Conservation (phyloP, 2,888 invertebrate species). For the Drosophila pullipes region DNA sequence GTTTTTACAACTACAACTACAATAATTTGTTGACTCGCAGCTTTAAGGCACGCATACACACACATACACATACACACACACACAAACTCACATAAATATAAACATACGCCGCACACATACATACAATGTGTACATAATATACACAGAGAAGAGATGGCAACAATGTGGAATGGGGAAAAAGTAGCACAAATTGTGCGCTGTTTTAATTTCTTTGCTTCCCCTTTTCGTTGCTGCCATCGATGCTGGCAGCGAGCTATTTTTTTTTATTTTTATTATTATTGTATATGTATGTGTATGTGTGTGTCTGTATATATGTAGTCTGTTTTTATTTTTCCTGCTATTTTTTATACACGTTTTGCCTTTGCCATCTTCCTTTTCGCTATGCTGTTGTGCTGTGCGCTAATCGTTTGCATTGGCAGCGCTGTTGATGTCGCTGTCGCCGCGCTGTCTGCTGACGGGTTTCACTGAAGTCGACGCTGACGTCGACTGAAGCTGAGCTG, state of each 20-base stretch:
- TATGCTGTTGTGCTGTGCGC: slow-evolving; percentile 42
- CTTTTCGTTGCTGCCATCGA: slow-evolving; percentile 14
- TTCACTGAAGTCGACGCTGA: slow-evolving; percentile 37
- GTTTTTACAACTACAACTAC: slow-evolving; percentile 75
- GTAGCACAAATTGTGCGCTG: slow-evolving; percentile 82
- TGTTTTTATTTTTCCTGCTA: slow-evolving; percentile 68
- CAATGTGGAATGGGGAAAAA: slow-evolving; percentile 78
- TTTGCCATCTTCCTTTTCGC: slow-evolving; percentile 56
- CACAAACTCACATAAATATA: slow-evolving; percentile 21
- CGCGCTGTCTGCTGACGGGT: slow-evolving; percentile 65
- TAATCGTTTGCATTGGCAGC: slow-evolving; percentile 71
- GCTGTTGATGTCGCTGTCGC: slow-evolving; percentile 69
- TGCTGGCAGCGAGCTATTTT: slow-evolving; percentile 33
- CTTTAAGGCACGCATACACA: slow-evolving; percentile 41
- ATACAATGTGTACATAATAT: slow-evolving; percentile 27
- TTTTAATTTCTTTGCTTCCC: slow-evolving; percentile 76
- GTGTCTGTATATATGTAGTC: slow-evolving; percentile 39
- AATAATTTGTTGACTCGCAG: slow-evolving; percentile 63
- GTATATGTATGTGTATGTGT: slow-evolving; percentile 22
- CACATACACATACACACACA: slow-evolving; percentile 21
- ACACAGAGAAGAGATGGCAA: slow-evolving; percentile 51
- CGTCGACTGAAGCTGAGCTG: slow-evolving; percentile 20
- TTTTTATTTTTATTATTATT: slow-evolving; percentile 39
- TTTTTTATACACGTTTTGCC: slow-evolving; percentile 58
- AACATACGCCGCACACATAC: slow-evolving; percentile 12